phyloP scores from a whole-genome alignment of 1,140 invertebrate species.

The Drosophila nebulosa region DNA sequence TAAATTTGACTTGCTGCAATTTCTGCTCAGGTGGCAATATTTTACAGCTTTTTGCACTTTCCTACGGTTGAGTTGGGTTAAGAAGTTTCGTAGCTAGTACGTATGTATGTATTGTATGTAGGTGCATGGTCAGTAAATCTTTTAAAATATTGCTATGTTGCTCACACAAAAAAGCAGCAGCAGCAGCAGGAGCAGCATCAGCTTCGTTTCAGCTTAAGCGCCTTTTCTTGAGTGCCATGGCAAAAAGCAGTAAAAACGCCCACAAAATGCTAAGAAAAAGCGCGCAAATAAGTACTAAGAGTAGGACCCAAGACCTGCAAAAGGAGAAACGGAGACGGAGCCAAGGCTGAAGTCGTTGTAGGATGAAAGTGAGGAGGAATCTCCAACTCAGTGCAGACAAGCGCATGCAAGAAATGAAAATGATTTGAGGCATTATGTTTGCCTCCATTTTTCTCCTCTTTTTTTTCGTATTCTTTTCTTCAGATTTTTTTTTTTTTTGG shows the following conservation, averaged over 20 bases:
- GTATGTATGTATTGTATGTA: neutral
- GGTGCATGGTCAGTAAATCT: slow-evolving; percentile 73
- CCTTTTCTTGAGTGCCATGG: slow-evolving; percentile 44
- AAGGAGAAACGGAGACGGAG: slow-evolving; percentile 4
- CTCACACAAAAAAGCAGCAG: neutral
- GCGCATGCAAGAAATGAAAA: slow-evolving; percentile 69
- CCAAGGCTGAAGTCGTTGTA: slow-evolving; percentile 10
- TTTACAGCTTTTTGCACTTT: slow-evolving; percentile 75
- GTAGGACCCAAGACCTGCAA: neutral
- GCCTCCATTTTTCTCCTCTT: slow-evolving; percentile 10
- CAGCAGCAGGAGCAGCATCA: neutral
- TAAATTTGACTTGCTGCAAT: slow-evolving; percentile 48
- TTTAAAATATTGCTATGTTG: slow-evolving; percentile 74
- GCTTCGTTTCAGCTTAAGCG: slow-evolving; percentile 44
- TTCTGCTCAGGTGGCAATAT: slow-evolving; percentile 64
- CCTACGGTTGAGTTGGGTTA: slow-evolving; percentile 35
- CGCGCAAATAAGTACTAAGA: slow-evolving; percentile 25
- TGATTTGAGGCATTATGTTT: slow-evolving; percentile 74
- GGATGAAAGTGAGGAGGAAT: slow-evolving; percentile 7
- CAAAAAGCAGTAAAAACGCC: slow-evolving; percentile 56
- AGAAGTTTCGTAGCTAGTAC: neutral
- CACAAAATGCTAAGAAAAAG: slow-evolving; percentile 35
- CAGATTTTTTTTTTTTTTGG: slow-evolving; percentile 28
- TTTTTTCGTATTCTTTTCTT: slow-evolving; percentile 24
- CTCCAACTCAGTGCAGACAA: slow-evolving; percentile 49